These are phyloP conservation scores for Hippopotamyrus pictus DNA, from an alignment of 2,797 vertebrate genomes.

Conservation along the genomic window DNA sequence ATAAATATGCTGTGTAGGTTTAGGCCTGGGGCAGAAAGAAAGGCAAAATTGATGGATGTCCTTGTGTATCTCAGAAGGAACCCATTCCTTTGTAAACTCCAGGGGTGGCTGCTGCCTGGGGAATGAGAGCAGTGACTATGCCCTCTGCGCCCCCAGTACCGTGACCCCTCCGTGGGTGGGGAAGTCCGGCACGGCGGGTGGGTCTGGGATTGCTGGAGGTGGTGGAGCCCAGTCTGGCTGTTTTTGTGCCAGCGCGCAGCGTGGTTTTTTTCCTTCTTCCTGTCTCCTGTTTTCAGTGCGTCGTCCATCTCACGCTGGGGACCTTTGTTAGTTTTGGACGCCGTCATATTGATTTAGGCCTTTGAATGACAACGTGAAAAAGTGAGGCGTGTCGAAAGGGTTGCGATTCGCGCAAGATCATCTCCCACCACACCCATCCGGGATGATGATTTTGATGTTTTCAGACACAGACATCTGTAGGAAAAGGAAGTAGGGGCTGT, in stretches of 20 bases:
- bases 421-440: not conserved
- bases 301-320: not conserved
- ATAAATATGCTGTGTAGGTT: conserved; percentile 25
- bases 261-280: not conserved
- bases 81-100: conserved; percentile 16
- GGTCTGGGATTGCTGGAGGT: not conserved
- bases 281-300: not conserved
- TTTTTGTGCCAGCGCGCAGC: not conserved
- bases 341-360: not conserved
- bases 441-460: not conserved
- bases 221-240: not conserved
- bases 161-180: not conserved
- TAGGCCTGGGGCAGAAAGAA: conserved; percentile 8
- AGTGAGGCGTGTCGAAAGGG: not conserved
- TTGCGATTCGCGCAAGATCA: not conserved
- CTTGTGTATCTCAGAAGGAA: not conserved
- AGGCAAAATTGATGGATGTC: conserved; percentile 12
- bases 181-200: not conserved
- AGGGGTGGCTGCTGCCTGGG: not conserved
- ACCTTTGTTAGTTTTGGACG: not conserved
- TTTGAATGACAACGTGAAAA: not conserved
- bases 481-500: not conserved
- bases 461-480: not conserved
- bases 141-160: not conserved
- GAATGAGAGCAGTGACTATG: not conserved